phyloP scores from a whole-genome alignment of 2,888 invertebrate genomes.

The Platycnemis pennipes region DNA sequence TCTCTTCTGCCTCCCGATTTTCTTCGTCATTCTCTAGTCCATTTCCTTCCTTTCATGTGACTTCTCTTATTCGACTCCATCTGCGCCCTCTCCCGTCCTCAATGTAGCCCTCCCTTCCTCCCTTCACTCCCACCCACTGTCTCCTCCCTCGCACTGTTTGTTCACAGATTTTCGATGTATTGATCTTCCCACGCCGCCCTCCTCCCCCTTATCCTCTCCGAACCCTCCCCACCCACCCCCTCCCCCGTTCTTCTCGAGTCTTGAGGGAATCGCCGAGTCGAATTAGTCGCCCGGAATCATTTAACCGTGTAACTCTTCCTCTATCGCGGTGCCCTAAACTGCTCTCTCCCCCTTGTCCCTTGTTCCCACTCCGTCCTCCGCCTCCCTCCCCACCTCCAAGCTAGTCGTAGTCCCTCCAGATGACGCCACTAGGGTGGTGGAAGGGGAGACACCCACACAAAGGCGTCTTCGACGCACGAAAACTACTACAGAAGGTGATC shows the following conservation, averaged over 20 bases:
- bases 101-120: too few relatives aligned
- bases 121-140: background rate
- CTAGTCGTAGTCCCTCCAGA: background rate
- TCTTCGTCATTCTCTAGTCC: background rate
- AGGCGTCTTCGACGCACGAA: background rate
- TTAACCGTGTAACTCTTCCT: constrained; percentile 56
- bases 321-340: constrained; percentile 25
- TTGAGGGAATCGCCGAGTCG: constrained; percentile 52
- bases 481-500: background rate
- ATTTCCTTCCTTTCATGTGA: background rate
- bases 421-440: background rate
- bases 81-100: constrained; percentile 21
- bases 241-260: background rate
- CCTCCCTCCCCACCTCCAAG: background rate
- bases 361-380: background rate
- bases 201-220: background rate
- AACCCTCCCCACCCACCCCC: background rate
- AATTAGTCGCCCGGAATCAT: constrained; percentile 63
- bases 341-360: background rate
- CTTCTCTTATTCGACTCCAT: background rate
- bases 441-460: background rate
- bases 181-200: constrained; percentile 57
- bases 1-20: background rate
- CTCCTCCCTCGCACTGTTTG: constrained; percentile 46
- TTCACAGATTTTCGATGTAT: constrained; percentile 68